Base-by-base conservation (phyloP, 2,113 vertebrate genomes). In the Oncorhynchus clarkii region DNA sequence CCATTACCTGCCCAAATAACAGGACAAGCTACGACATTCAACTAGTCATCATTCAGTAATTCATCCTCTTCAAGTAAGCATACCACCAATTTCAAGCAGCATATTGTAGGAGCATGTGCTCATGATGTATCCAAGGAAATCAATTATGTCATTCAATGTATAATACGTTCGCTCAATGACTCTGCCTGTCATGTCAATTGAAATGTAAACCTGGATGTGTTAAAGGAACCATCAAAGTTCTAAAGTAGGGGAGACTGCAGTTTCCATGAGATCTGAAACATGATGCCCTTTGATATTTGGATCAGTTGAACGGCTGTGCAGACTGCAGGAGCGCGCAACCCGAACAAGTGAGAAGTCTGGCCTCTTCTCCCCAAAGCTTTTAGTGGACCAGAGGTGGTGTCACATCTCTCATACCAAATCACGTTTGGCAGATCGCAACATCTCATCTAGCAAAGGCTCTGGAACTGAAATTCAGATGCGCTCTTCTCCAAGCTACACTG, bases 351-450 rank as follows among this genome's bases (percentile, higher is more conserved):
- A 24, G 31, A 69, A 68, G 67, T 51, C 76, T 88, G 76, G 54
- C 73, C 54, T 57, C 16, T 0, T 20, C 16, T 20, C 16, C 16
- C 54, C 54, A 14, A n/a, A 0, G n/a, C 59, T 54, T 71, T 72
- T 64, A 87, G 71, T 78, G 78, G 82, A 80, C 83, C 84, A 77
- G 14, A 70, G 88, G 85, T 82, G 79, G 76, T 80, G 59, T 89
- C 83, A 49, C 83, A 49, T 88, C 81, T 85, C 80, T 67, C 65
- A 70, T 80, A 73, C 65, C 73, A 54, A 77, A 86, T 74, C 49
- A 31, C 74, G 67, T 75, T 68, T 86, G 82, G 81, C 88, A 85
- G 66, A 77, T 65, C 12, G 79, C 13, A 68, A 54, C 71, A 18
- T 89, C 80, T 84, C 80, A 68, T 79, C 80, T 62, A 48, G 22